Percentiles rank a stretch among this genome's conserved stretches.
Evolutionary conservation across 1,140 invertebrate genomes (phyloP).

Genomic region (Eufriesea mexicana): DNA sequence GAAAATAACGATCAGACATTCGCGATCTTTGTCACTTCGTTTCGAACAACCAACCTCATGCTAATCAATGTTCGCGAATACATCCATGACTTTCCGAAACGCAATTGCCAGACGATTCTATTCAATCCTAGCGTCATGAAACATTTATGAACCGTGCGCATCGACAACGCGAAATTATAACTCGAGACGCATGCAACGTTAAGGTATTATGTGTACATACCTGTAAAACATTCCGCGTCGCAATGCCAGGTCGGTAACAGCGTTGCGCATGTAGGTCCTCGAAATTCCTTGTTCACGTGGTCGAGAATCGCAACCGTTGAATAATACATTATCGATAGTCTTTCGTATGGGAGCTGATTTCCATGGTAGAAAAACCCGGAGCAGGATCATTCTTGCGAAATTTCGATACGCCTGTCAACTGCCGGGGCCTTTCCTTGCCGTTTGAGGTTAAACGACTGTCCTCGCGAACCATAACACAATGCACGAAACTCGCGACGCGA

Average conservation of each 20-base stretch:
- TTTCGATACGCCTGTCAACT: not conserved
- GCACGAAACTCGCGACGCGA: not conserved
- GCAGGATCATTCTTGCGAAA: not conserved
- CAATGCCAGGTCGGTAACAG: not conserved
- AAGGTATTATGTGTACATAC: constrained; percentile 21
- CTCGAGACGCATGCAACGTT: constrained; percentile 23
- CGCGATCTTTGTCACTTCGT: not conserved
- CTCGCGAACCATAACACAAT: not conserved
- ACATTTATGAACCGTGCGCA: constrained; percentile 38
- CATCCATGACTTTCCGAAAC: constrained; percentile 10
- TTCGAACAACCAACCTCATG: not conserved
- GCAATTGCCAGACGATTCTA: constrained; percentile 34
- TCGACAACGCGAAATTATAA: constrained; percentile 36
- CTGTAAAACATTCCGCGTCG: not conserved
- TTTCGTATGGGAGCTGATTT: not conserved
- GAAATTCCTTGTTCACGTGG: constrained; percentile 33
- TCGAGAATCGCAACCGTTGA: constrained; percentile 26
- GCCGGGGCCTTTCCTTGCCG: not conserved
- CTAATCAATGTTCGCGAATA: not conserved
- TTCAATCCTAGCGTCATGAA: constrained; percentile 36
- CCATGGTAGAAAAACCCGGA: not conserved
- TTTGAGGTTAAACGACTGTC: not conserved
- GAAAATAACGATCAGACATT: not conserved
- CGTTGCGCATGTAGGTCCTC: constrained; percentile 5
- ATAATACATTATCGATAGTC: constrained; percentile 39